Conservation (phyloP, 2,797 vertebrate genomes). For the Bryconaethiops microstoma region DNA sequence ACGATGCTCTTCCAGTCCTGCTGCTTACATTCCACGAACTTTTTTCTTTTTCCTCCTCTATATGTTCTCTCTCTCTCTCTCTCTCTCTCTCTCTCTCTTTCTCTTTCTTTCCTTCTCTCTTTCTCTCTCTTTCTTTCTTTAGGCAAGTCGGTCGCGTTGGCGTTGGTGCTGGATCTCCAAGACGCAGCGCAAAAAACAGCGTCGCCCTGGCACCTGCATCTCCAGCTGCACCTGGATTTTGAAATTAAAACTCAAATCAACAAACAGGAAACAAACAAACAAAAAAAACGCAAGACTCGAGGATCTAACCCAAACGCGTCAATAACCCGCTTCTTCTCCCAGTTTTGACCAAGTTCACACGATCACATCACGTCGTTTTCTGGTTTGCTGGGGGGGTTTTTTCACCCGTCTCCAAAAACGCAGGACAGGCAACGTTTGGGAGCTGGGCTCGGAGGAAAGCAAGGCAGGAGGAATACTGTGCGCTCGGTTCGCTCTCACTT, state of each 20-base stretch:
- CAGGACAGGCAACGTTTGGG: neutral
- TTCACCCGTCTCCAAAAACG: neutral
- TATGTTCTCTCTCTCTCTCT: neutral
- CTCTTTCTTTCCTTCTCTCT: neutral
- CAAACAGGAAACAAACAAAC: too few relatives aligned
- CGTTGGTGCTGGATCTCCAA: neutral
- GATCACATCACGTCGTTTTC: neutral
- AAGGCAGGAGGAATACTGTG: neutral
- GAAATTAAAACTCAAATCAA: neutral
- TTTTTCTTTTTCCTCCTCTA: neutral
- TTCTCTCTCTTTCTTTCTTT: neutral
- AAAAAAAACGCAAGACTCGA: neutral
- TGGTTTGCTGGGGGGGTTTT: too few relatives aligned
- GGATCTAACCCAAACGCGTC: neutral
- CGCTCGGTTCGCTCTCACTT: slow-evolving; percentile 25
- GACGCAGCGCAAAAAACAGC: neutral
- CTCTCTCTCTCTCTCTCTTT: too few relatives aligned
- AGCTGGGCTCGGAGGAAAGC: too few relatives aligned
- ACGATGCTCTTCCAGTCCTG: neutral
- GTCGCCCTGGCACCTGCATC: slow-evolving; percentile 17
- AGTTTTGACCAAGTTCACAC: neutral
- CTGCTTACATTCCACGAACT: slow-evolving; percentile 44
- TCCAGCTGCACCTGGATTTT: neutral
- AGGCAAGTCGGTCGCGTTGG: neutral
- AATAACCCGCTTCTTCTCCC: neutral